Evolutionary conservation across 2,113 vertebrate species (phyloP).

Genomic region (Piprites chloris): DNA sequence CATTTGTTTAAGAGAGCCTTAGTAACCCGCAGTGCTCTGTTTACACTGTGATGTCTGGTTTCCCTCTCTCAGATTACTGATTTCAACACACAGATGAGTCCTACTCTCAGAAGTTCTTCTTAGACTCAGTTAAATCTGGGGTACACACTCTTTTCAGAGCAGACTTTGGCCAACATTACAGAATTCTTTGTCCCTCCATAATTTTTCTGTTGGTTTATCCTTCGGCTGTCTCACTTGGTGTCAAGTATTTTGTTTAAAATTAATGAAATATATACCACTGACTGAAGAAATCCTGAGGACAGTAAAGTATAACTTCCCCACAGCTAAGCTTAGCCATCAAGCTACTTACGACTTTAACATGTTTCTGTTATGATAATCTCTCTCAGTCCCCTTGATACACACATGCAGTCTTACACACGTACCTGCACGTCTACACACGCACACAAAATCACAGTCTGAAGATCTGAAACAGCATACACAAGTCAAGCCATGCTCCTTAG

Average conservation of each 20-base stretch:
- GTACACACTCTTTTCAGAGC: not conserved
- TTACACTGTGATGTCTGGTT: not conserved
- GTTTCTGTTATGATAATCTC: not conserved
- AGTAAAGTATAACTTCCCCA: not conserved
- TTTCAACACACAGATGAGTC: not conserved
- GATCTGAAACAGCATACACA: not conserved
- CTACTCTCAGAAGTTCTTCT: not conserved
- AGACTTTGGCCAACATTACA: not conserved
- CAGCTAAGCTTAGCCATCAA: not conserved
- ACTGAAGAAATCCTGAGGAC: slow-evolving; percentile 32
- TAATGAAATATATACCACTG: slow-evolving; percentile 8
- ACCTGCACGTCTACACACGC: accelerated
- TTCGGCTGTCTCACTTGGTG: slow-evolving; percentile 3
- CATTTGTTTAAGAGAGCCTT: not conserved
- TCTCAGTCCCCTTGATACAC: not conserved
- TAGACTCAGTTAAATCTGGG: not conserved
- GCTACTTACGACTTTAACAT: not conserved
- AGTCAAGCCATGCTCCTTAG: not conserved
- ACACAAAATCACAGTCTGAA: not conserved
- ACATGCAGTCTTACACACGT: accelerated
- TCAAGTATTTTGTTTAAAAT: slow-evolving; percentile 17
- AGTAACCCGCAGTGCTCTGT: not conserved
- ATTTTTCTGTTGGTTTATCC: slow-evolving; percentile 36
- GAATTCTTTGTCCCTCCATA: not conserved
- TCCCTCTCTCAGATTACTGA: not conserved